Evolutionary conservation across 2,113 vertebrate genomes (phyloP).

Genomic region (Caracal caracal): DNA sequence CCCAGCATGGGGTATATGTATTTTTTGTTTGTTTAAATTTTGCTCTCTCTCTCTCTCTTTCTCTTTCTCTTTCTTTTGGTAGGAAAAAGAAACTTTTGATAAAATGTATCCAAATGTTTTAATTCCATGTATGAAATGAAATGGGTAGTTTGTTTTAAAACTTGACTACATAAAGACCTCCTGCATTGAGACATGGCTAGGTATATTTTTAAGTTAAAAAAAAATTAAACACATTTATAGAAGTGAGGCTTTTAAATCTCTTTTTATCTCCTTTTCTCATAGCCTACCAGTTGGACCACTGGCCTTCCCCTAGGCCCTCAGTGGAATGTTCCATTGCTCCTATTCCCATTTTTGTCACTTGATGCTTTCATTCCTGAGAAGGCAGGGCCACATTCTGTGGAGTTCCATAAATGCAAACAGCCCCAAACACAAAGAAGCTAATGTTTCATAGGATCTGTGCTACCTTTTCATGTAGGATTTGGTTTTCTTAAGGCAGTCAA

Average conservation of each 20-base stretch:
- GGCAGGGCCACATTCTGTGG: neutral
- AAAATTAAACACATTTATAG: slow-evolving; percentile 35
- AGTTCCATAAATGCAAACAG: neutral
- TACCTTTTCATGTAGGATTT: slow-evolving; percentile 42
- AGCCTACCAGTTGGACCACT: neutral
- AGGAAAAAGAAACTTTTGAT: slow-evolving; percentile 69
- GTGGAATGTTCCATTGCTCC: slow-evolving; percentile 8
- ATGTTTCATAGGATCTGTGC: neutral
- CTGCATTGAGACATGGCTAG: slow-evolving; percentile 55
- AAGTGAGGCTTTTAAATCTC: slow-evolving; percentile 40
- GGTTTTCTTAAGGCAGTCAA: slow-evolving; percentile 28
- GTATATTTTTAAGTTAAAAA: slow-evolving; percentile 61
- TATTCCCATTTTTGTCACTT: slow-evolving; percentile 24
- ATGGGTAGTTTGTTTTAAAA: slow-evolving; percentile 73
- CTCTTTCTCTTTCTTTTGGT: slow-evolving; percentile 33
- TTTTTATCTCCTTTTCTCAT: slow-evolving; percentile 50
- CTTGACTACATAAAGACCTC: slow-evolving; percentile 54
- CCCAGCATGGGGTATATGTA: slow-evolving; percentile 39
- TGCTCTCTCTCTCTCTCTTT: neutral
- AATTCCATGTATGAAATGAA: slow-evolving; percentile 69
- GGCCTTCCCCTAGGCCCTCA: neutral
- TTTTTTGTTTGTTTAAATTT: slow-evolving; percentile 58
- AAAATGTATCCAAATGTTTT: slow-evolving; percentile 74
- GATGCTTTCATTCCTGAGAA: neutral
- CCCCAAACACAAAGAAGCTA: slow-evolving; percentile 28